A percentile compares a stretch with the other conserved stretches of the same genome.
phyloP scores from a whole-genome alignment of 37 sponge, comb jelly and placozoan species.

The Chondrilla cf. caribensis region DNA sequence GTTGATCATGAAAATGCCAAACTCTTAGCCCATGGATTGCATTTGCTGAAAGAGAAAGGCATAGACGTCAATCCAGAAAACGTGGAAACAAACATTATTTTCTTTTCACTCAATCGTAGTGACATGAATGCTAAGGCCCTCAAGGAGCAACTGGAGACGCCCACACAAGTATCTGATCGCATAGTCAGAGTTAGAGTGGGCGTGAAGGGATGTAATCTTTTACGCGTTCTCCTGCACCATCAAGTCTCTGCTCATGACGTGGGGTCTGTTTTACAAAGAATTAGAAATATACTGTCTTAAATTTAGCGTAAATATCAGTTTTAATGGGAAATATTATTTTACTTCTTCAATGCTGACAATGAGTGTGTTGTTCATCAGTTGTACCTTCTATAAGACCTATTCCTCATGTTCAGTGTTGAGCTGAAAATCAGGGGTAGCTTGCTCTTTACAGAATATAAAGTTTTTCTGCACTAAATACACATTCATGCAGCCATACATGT shows the following conservation, averaged over 20 bases:
- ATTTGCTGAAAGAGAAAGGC: slow-evolving; percentile 42
- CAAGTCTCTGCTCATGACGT: slow-evolving; percentile 46
- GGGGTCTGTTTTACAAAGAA: slow-evolving; percentile 27
- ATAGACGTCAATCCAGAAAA: slow-evolving; percentile 28
- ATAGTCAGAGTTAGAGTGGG: not conserved
- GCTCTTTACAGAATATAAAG: too few species aligned
- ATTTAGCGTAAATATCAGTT: too few species aligned
- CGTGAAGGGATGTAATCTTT: not conserved
- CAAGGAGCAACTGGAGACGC: not conserved
- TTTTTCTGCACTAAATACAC: too few species aligned
- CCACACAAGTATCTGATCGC: not conserved
- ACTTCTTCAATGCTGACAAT: too few species aligned
- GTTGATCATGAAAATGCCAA: slow-evolving; percentile 73
- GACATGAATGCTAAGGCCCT: not conserved
- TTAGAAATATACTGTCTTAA: slow-evolving; percentile 4
- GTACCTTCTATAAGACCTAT: too few species aligned
- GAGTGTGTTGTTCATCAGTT: too few species aligned
- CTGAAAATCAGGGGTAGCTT: too few species aligned
- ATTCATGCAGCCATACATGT: too few species aligned
- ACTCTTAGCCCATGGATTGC: slow-evolving; percentile 36
- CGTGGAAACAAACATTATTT: slow-evolving; percentile 68
- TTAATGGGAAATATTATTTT: too few species aligned
- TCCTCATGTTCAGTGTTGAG: too few species aligned
- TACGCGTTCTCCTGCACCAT: slow-evolving; percentile 44
- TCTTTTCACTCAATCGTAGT: slow-evolving; percentile 18